phyloP scores from a whole-genome alignment of 2,113 vertebrate genomes.

The Turdus rufiventris region DNA sequence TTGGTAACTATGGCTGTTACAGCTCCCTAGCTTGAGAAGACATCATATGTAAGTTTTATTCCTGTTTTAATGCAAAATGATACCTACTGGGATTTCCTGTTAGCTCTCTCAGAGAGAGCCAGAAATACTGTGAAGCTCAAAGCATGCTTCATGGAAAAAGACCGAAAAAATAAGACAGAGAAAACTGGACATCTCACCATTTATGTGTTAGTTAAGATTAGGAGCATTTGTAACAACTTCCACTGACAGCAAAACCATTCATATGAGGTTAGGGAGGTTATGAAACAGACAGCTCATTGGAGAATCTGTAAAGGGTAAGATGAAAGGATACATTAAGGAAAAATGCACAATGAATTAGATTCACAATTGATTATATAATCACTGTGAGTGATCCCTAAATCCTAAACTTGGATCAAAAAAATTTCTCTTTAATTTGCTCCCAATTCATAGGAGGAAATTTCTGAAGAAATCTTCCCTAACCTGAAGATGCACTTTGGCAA shows the following conservation, averaged over 20 bases:
- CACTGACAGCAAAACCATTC: background rate
- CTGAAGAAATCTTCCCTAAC: background rate
- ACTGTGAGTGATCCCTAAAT: accelerated
- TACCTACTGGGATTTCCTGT: background rate
- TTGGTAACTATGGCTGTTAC: background rate
- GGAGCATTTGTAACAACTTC: background rate
- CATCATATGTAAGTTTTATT: background rate
- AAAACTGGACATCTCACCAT: background rate
- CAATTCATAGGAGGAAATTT: background rate
- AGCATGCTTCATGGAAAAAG: background rate
- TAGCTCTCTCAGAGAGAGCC: background rate
- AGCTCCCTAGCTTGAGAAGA: background rate
- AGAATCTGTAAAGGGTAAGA: background rate
- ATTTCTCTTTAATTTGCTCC: background rate
- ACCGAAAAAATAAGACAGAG: background rate
- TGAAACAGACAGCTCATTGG: background rate
- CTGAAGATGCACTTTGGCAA: background rate
- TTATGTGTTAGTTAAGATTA: background rate
- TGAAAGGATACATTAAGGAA: background rate
- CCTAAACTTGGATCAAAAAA: background rate
- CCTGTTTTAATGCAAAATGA: background rate
- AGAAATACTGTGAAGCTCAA: background rate
- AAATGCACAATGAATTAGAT: background rate
- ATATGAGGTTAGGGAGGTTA: background rate
- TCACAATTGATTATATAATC: background rate